Evolutionary conservation across 92 coral and sea anemone genomes (phyloP).

Genomic region (Pocillopora grandis): DNA sequence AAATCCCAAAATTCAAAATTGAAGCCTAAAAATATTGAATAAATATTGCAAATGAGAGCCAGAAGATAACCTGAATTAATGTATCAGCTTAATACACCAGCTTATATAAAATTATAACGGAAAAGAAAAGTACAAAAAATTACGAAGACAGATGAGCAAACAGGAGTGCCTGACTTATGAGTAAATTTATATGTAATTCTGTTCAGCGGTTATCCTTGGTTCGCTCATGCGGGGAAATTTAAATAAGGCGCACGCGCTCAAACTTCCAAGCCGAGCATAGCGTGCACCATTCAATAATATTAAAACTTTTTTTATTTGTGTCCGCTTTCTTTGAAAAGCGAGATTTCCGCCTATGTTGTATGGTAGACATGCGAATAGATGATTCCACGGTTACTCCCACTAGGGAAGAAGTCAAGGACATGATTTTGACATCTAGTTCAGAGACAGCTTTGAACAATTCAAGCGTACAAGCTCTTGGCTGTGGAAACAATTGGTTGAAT

Average conservation of each 20-base stretch:
- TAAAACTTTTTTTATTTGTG: slow-evolving; percentile 67
- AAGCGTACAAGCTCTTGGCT: slow-evolving; percentile 75
- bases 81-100: too few relatives aligned
- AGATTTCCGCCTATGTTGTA: slow-evolving; percentile 67
- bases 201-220: slow-evolving; percentile 60
- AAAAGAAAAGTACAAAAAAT: too few relatives aligned
- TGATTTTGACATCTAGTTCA: slow-evolving; percentile 57
- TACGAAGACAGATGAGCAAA: too few relatives aligned
- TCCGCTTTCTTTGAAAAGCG: slow-evolving; percentile 51
- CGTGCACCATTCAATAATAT: slow-evolving; percentile 97
- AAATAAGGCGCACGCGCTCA: slow-evolving; percentile 99
- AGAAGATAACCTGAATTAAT: too few relatives aligned
- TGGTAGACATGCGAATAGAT: slow-evolving; percentile 69
- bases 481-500: slow-evolving; percentile 94
- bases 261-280: slow-evolving; percentile 55
- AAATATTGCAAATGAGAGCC: too few relatives aligned
- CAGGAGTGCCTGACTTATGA: too few relatives aligned
- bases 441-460: slow-evolving; percentile 60
- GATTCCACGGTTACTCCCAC: slow-evolving; percentile 69
- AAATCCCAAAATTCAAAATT: too few relatives aligned
- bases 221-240: slow-evolving; percentile 95
- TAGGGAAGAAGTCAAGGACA: slow-evolving; percentile 67
- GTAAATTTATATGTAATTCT: background rate
- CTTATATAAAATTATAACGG: too few relatives aligned
- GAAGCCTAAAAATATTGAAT: too few relatives aligned